Evolutionary conservation across 2,113 vertebrate genomes (phyloP).

Genomic region (Hemiprocne comata): DNA sequence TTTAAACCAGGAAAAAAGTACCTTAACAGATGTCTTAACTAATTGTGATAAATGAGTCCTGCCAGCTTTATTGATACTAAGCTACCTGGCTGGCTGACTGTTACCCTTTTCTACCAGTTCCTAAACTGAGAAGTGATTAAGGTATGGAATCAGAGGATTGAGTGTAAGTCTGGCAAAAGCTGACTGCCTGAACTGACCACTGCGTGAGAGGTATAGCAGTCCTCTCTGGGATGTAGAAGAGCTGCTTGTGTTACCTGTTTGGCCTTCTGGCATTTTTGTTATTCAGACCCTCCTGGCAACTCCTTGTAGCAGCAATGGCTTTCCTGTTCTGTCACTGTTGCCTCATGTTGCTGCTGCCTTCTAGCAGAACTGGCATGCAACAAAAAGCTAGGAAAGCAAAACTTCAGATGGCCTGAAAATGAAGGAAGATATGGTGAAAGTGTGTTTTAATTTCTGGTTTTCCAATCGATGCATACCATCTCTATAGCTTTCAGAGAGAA

Average conservation of each 20-base stretch:
- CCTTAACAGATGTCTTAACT: neutral
- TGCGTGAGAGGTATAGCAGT: neutral
- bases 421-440: neutral
- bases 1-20: neutral
- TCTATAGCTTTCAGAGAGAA: neutral
- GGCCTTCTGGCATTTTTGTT: neutral
- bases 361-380: neutral
- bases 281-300: too few species aligned
- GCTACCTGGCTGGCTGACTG: neutral
- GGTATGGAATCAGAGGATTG: neutral
- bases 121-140: neutral
- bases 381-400: neutral
- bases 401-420: neutral
- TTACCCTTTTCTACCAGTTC: neutral
- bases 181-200: fast-evolving
- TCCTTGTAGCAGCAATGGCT: neutral
- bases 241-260: neutral
- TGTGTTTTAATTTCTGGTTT: neutral
- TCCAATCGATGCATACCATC: neutral
- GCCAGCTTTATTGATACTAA: neutral
- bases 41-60: neutral
- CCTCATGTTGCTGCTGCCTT: neutral
- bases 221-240: neutral
- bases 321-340: neutral
- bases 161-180: neutral